A percentile compares a stretch with the other conserved stretches of the same genome.
phyloP scores from a whole-genome alignment of 1,140 invertebrate species.

The Bombus confusus region DNA sequence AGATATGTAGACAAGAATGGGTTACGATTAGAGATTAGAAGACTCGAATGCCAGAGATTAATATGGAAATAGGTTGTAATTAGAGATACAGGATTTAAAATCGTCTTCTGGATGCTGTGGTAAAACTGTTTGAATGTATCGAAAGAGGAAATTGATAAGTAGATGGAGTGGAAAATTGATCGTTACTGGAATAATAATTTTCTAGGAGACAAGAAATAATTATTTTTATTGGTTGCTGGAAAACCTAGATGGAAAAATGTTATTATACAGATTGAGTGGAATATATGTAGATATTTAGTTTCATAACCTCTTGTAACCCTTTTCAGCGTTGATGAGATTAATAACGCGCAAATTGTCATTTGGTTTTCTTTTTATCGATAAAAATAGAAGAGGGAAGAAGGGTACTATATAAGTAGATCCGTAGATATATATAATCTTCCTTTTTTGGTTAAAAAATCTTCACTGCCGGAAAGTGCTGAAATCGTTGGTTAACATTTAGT shows the following conservation, averaged over 20 bases:
- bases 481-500: background rate
- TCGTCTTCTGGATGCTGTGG: background rate
- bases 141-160: background rate
- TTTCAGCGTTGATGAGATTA: background rate
- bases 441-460: background rate
- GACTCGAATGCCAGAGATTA: constrained; percentile 32
- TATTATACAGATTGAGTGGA: too few species aligned
- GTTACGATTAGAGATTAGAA: constrained; percentile 38
- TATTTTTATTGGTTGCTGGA: background rate
- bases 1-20: constrained; percentile 31
- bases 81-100: background rate
- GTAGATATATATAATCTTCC: background rate
- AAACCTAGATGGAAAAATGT: background rate
- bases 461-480: background rate
- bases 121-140: background rate
- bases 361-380: background rate
- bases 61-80: constrained; percentile 10
- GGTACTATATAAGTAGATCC: background rate
- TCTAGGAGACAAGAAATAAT: background rate
- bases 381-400: background rate
- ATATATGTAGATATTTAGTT: background rate
- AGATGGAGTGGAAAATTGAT: background rate
- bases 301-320: background rate
- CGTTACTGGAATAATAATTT: background rate
- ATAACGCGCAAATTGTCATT: background rate